Percentiles rank a stretch among this genome's conserved stretches.
These are phyloP conservation scores for Cryptophagus acutangulus DNA, from an alignment of 2,888 invertebrate genomes.

Conservation along the genomic window DNA sequence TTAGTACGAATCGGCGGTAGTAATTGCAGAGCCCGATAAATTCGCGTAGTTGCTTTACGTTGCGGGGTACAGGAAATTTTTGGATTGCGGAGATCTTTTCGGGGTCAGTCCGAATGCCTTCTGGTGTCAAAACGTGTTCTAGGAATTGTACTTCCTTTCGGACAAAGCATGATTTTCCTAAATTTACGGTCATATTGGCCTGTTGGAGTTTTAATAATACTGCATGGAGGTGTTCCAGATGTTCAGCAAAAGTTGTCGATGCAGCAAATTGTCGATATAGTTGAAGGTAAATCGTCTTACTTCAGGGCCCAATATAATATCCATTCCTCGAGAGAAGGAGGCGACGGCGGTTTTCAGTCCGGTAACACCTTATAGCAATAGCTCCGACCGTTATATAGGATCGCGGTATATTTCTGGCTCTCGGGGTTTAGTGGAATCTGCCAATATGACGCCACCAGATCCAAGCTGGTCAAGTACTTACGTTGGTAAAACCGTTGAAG, in stretches of 20 bases:
- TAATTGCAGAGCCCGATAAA: conserved; percentile 23
- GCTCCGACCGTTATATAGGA: conserved; percentile 9
- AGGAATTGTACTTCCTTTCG: conserved; percentile 19
- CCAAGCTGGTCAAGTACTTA: conserved; percentile 9
- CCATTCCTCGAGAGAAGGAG: conserved; percentile 9
- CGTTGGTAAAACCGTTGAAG: conserved; percentile 13
- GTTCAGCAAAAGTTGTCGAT: conserved; percentile 24
- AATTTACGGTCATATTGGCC: conserved; percentile 26
- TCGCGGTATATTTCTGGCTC: conserved; percentile 12
- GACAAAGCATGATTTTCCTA: conserved; percentile 29
- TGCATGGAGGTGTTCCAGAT: conserved; percentile 22
- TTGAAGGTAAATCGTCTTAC: conserved; percentile 21
- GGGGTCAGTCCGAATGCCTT: conserved; percentile 24
- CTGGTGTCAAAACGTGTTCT: conserved; percentile 23
- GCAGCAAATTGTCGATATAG: conserved; percentile 37
- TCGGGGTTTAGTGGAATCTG: conserved; percentile 13
- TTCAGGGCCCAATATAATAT: conserved; percentile 12
- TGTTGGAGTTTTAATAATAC: conserved; percentile 22
- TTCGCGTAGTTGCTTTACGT: conserved; percentile 14
- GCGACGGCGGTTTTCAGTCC: conserved; percentile 13
- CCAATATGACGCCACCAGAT: conserved; percentile 12
- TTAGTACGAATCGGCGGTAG: conserved; percentile 16
- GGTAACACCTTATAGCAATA: conserved; percentile 12
- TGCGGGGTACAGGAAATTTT: conserved; percentile 16
- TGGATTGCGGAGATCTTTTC: conserved; percentile 19